phyloP scores from a whole-genome alignment of 2,113 vertebrate genomes.

The Strix aluco region DNA sequence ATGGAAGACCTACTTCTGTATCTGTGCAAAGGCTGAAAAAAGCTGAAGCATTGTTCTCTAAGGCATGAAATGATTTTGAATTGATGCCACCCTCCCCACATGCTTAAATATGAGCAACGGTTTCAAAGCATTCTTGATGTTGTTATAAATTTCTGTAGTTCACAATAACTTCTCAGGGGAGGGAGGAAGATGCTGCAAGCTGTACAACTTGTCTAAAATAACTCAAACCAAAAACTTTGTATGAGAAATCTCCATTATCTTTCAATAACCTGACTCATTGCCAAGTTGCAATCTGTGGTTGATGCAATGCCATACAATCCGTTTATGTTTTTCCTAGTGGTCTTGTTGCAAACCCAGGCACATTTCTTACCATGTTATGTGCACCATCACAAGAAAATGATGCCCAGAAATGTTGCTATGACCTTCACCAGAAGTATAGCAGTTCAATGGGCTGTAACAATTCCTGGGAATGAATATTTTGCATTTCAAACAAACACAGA shows the following conservation, averaged over 20 bases:
- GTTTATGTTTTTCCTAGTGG: not conserved
- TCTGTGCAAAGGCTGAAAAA: not conserved
- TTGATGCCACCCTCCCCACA: not conserved
- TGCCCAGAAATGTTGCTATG: not conserved
- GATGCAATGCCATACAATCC: not conserved
- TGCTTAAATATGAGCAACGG: not conserved
- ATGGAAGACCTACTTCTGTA: not conserved
- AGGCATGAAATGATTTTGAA: not conserved
- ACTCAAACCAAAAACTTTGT: not conserved
- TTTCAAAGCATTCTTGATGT: not conserved
- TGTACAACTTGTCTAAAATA: not conserved
- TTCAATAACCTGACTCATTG: conserved; percentile 6
- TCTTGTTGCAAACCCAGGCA: not conserved
- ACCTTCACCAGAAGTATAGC: not conserved
- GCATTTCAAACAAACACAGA: not conserved
- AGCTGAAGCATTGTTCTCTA: not conserved
- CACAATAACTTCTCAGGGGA: not conserved
- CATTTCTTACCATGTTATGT: not conserved
- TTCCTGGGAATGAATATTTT: not conserved
- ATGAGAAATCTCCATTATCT: not conserved
- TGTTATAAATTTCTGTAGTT: not conserved
- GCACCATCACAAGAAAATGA: not conserved
- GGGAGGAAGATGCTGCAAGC: not conserved
- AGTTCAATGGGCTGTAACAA: not conserved
- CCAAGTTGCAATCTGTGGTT: not conserved